phyloP scores from a whole-genome alignment of 64 coral and sea anemone genomes.

The Porites lutea region DNA sequence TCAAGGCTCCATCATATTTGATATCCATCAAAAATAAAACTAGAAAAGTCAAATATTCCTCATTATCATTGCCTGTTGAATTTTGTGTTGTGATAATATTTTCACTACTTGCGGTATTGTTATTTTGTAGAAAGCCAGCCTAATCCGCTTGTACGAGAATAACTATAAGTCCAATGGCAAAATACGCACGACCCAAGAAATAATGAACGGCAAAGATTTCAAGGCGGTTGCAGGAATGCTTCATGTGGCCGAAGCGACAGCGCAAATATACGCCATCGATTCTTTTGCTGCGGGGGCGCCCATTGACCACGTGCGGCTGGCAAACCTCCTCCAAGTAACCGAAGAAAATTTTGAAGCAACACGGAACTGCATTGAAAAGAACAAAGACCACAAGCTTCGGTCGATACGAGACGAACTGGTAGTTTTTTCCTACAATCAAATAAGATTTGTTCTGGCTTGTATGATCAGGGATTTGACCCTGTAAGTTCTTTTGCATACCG shows the following conservation, averaged over 20 bases:
- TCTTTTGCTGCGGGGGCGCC: neutral
- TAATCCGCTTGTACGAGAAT: neutral
- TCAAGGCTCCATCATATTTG: too few relatives aligned
- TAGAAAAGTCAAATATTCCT: too few relatives aligned
- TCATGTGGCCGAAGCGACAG: neutral
- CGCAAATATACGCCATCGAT: slow-evolving; percentile 6
- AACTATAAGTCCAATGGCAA: neutral
- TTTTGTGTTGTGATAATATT: too few relatives aligned
- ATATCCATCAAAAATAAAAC: too few relatives aligned
- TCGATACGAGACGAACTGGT: neutral
- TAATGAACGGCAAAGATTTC: neutral
- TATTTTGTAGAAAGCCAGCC: too few relatives aligned
- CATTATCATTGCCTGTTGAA: too few relatives aligned
- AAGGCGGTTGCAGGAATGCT: neutral
- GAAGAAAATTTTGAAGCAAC: neutral
- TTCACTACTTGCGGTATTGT: too few relatives aligned
- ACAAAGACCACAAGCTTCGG: neutral
- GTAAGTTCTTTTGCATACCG: neutral
- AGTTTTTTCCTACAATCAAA: slow-evolving; percentile 15
- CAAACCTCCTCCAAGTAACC: neutral
- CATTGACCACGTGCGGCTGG: neutral
- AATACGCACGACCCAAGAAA: neutral
- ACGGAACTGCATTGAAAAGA: neutral
- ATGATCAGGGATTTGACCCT: neutral
- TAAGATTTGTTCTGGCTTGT: slow-evolving; percentile 15